Conservation (phyloP, 1,140 invertebrate genomes). For the Coelopa frigida region DNA sequence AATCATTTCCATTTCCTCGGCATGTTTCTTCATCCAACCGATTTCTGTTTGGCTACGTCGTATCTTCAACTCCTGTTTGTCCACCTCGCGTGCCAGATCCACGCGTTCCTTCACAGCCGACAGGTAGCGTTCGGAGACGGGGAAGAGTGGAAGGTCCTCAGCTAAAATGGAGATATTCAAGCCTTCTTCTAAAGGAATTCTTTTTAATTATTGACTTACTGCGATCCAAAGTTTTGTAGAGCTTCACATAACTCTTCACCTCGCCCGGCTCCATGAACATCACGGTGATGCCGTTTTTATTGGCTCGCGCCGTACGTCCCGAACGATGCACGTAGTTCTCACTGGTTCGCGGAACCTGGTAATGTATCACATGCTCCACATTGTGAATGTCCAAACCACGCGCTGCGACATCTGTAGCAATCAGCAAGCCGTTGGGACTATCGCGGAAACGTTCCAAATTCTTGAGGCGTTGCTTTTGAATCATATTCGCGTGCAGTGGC, state of each 20-base stretch:
- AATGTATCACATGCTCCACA: constrained; percentile 94
- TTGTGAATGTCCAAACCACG: constrained; percentile 92
- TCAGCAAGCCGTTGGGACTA: constrained; percentile 65
- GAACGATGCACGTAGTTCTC: constrained; percentile 96
- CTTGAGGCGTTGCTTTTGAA: constrained; percentile 87
- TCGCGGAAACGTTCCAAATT: constrained; percentile 90
- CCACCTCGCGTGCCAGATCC: constrained; percentile 68
- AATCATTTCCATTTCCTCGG: constrained; percentile 80
- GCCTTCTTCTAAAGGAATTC: neutral
- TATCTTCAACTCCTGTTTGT: constrained; percentile 62
- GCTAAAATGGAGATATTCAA: constrained; percentile 48
- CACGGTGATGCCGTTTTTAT: constrained; percentile 82
- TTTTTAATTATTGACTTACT: constrained; percentile 58
- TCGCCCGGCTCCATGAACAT: constrained; percentile 87
- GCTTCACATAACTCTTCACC: constrained; percentile 67
- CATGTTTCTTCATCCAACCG: constrained; percentile 77
- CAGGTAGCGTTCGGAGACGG: constrained; percentile 64
- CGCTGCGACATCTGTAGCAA: constrained; percentile 97
- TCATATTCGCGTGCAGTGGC: constrained; percentile 90
- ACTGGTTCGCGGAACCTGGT: constrained; percentile 90
- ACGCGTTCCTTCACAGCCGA: constrained; percentile 63
- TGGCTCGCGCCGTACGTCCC: constrained; percentile 88
- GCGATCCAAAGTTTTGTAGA: constrained; percentile 75
- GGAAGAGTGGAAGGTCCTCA: constrained; percentile 75
- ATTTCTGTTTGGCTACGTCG: constrained; percentile 61